These are phyloP conservation scores for Holcopasites calliopsidis DNA, from an alignment of 1,140 invertebrate species.

Conservation along the genomic window DNA sequence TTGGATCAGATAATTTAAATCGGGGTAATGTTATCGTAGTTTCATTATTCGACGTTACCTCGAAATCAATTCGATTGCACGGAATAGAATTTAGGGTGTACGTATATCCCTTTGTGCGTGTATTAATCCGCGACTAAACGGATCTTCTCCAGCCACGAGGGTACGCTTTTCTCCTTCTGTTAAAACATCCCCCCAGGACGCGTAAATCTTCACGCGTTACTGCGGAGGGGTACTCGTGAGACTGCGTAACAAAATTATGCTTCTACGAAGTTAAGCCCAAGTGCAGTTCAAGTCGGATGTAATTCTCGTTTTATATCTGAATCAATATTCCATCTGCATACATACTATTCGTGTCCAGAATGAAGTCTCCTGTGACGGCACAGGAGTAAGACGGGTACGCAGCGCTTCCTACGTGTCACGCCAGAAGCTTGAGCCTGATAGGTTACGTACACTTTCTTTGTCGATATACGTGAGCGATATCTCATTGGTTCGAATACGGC, in stretches of 20 bases:
- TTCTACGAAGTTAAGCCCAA: not conserved
- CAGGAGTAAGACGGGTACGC: no score
- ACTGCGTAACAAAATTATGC: conserved; percentile 31
- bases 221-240: conserved; percentile 23
- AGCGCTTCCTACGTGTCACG: no score
- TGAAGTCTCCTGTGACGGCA: no score
- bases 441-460: no score
- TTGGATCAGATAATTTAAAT: not conserved
- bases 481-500: no score
- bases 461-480: no score
- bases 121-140: conserved; percentile 33
- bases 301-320: not conserved
- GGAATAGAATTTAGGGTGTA: not conserved
- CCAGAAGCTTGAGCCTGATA: no score
- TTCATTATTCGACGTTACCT: conserved; percentile 15
- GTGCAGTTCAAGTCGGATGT: not conserved
- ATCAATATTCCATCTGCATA: not conserved
- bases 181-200: conserved; percentile 32
- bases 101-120: conserved; percentile 20
- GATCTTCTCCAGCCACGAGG: conserved; percentile 9
- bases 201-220: conserved; percentile 19
- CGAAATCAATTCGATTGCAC: conserved; percentile 13
- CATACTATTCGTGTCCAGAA: not conserved
- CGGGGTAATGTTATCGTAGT: conserved; percentile 3
- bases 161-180: conserved; percentile 25